A percentile compares a stretch with the other conserved stretches of the same genome.
These are phyloP conservation scores for Argyresthia albistria DNA, from an alignment of 2,888 invertebrate species.

Conservation along the genomic window DNA sequence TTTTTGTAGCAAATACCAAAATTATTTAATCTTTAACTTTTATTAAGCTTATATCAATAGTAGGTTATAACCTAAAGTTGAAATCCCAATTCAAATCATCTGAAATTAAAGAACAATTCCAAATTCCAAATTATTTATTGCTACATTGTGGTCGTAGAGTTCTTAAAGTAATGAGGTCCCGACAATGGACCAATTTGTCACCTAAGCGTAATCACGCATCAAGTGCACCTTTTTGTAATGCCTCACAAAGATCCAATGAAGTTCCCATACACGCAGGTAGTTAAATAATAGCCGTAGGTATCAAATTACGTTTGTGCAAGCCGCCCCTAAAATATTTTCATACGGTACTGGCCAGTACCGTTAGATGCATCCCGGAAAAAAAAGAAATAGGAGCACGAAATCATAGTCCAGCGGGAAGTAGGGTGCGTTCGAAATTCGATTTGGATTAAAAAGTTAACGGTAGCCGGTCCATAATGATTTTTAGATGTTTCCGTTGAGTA, in stretches of 20 bases:
- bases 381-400: slow-evolving; percentile 44
- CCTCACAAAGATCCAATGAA: not conserved
- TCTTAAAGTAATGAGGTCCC: too few relatives aligned
- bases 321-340: slow-evolving; percentile 14
- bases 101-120: too few relatives aligned
- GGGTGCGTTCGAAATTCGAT: not conserved
- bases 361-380: slow-evolving; percentile 50
- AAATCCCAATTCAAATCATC: too few relatives aligned
- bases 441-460: slow-evolving; percentile 1
- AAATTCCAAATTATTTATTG: too few relatives aligned
- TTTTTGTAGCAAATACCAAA: too few relatives aligned
- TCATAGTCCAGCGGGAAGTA: slow-evolving; percentile 29
- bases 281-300: slow-evolving; percentile 5
- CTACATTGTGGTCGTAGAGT: too few relatives aligned
- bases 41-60: too few relatives aligned
- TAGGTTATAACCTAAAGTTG: not conserved
- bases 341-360: slow-evolving; percentile 47
- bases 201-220: too few relatives aligned
- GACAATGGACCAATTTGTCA: too few relatives aligned
- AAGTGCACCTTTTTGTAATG: too few relatives aligned
- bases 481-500: too few relatives aligned
- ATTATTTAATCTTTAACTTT: too few relatives aligned
- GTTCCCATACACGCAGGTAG: not conserved
- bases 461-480: not conserved
- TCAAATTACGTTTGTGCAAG: slow-evolving; percentile 8